These are phyloP conservation scores for Ochropacha duplaris DNA, from an alignment of 2,888 invertebrate species.

Conservation along the genomic window DNA sequence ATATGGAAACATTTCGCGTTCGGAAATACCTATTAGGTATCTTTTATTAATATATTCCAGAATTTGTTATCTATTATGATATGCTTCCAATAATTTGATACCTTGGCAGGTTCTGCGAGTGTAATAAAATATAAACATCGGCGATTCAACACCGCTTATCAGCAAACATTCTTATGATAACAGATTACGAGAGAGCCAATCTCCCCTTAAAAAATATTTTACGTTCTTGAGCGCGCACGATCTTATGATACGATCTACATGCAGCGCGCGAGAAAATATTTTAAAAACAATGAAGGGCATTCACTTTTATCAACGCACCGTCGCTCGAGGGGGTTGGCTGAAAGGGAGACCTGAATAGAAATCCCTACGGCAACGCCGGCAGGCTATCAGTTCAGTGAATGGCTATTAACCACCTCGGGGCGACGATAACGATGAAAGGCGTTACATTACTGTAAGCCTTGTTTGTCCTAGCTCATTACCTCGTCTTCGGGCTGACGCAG, in stretches of 20 bases:
- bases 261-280: conserved; percentile 67
- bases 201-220: conserved; percentile 58
- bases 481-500: conserved; percentile 70
- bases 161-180: conserved; percentile 54
- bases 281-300: conserved; percentile 74
- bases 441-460: conserved; percentile 54
- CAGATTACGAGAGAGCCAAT: conserved; percentile 49
- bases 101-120: neutral
- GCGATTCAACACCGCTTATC: conserved; percentile 26
- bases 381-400: conserved; percentile 72
- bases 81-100: neutral
- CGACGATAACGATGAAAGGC: conserved; percentile 76
- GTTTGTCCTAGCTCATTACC: conserved; percentile 72
- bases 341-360: conserved; percentile 68
- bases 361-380: conserved; percentile 60
- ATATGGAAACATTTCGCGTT: too few species aligned
- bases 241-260: conserved; percentile 58
- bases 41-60: neutral
- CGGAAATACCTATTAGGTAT: too few species aligned
- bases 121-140: conserved; percentile 31
- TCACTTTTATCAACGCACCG: conserved; percentile 79
- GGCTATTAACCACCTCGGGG: conserved; percentile 76
- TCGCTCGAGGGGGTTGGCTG: conserved; percentile 66
- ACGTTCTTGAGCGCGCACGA: conserved; percentile 42
- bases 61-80: neutral